Percentiles rank a stretch among this genome's conserved stretches.
These are phyloP conservation scores for Leptopilina myrica DNA, from an alignment of 2,888 invertebrate genomes.

Conservation along the genomic window DNA sequence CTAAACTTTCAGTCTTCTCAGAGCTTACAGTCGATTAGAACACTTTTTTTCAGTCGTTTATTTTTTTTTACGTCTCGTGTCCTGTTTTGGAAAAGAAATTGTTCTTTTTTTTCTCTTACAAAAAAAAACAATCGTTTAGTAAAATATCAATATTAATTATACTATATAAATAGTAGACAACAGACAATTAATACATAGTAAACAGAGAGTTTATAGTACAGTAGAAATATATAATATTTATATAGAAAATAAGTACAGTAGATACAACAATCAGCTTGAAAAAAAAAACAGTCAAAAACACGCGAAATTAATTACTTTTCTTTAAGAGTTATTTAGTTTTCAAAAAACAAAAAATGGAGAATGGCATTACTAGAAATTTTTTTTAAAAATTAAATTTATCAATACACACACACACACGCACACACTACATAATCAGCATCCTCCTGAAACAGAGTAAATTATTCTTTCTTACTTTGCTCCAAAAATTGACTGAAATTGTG, in stretches of 20 bases:
- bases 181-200: conserved; percentile 45
- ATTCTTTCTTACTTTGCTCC: conserved; percentile 56
- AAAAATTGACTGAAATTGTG: conserved; percentile 48
- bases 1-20: neutral
- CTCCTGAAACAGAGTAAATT: conserved; percentile 75
- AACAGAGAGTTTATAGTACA: conserved; percentile 52
- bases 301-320: neutral
- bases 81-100: neutral
- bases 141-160: neutral
- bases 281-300: conserved; percentile 66
- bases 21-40: neutral
- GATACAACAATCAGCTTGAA: conserved; percentile 53
- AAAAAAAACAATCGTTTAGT: neutral
- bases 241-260: conserved; percentile 66
- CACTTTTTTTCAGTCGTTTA: neutral
- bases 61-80: neutral
- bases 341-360: conserved; percentile 47
- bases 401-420: neutral
- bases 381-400: too few relatives aligned
- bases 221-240: conserved; percentile 35
- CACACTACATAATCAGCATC: conserved; percentile 66
- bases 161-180: neutral
- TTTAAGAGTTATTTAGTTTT: neutral
- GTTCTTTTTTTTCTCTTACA: neutral
- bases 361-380: neutral